phyloP scores from a whole-genome alignment of 2,113 vertebrate genomes.

The Peromyscus leucopus region DNA sequence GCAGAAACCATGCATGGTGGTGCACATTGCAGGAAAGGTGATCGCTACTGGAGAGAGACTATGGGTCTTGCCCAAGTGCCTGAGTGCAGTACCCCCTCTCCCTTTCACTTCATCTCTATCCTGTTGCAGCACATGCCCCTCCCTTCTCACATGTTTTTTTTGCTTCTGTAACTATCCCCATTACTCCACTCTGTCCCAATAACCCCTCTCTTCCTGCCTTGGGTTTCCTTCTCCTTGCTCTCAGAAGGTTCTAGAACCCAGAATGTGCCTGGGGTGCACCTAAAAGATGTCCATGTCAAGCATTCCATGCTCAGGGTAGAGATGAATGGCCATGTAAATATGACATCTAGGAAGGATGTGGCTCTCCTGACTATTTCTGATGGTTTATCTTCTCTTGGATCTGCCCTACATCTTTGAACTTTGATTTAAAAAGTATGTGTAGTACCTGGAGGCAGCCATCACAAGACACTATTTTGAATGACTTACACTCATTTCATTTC shows the following conservation, averaged over 20 bases:
- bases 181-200: background rate
- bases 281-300: background rate
- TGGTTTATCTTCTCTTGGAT: background rate
- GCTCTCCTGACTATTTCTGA: background rate
- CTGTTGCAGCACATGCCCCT: background rate
- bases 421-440: conserved; percentile 18
- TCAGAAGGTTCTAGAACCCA: background rate
- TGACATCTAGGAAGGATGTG: background rate
- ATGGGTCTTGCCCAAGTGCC: background rate
- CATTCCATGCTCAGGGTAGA: background rate
- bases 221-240: background rate
- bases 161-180: background rate
- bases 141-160: background rate
- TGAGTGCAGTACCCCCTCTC: background rate
- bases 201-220: background rate
- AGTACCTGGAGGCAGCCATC: background rate
- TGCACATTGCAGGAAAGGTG: background rate
- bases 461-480: background rate
- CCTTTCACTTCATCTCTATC: background rate
- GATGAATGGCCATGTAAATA: background rate
- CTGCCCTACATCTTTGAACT: background rate
- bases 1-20: background rate
- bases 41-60: background rate
- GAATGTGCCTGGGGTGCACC: background rate
- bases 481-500: background rate